phyloP scores from a whole-genome alignment of 2,888 invertebrate species.

The Doris montereyensis region DNA sequence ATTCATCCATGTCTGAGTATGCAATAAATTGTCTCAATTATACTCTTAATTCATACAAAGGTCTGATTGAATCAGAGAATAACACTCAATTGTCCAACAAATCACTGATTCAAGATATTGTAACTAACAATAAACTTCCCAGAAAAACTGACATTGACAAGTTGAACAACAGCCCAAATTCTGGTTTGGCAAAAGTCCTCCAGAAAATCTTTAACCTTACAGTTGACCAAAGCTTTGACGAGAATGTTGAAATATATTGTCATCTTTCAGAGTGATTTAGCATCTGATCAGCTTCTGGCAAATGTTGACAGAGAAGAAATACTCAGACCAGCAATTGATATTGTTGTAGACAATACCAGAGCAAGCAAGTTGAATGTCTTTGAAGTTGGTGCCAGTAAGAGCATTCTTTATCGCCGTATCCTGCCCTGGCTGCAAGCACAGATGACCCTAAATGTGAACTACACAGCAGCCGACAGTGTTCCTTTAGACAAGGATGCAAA shows the following conservation, averaged over 20 bases:
- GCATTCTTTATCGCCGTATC: constrained; percentile 50
- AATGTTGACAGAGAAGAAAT: constrained; percentile 45
- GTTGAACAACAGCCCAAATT: constrained; percentile 27
- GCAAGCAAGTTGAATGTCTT: constrained; percentile 82
- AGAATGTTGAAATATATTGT: constrained; percentile 44
- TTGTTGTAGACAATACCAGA: constrained; percentile 84
- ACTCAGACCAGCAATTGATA: constrained; percentile 77
- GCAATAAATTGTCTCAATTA: constrained; percentile 43
- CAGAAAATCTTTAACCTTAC: constrained; percentile 43
- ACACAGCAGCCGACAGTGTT: constrained; percentile 76
- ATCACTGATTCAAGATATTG: constrained; percentile 28
- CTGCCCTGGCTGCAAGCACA: constrained; percentile 77
- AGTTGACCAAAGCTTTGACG: constrained; percentile 25
- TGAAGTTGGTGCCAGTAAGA: constrained; percentile 76
- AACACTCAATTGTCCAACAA: constrained; percentile 17
- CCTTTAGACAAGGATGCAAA: constrained; percentile 65
- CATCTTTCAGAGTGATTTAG: constrained; percentile 48
- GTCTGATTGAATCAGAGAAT: constrained; percentile 7
- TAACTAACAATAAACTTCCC: constrained; percentile 20
- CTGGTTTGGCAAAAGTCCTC: constrained; percentile 42
- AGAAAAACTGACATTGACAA: constrained; percentile 12
- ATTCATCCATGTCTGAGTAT: constrained; percentile 47
- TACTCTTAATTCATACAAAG: constrained; percentile 27
- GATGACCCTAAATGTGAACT: constrained; percentile 79
- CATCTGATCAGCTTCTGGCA: constrained; percentile 49